Evolutionary conservation across 2,888 invertebrate species (phyloP).

Genomic region (Chalcosyrphus nemorum): DNA sequence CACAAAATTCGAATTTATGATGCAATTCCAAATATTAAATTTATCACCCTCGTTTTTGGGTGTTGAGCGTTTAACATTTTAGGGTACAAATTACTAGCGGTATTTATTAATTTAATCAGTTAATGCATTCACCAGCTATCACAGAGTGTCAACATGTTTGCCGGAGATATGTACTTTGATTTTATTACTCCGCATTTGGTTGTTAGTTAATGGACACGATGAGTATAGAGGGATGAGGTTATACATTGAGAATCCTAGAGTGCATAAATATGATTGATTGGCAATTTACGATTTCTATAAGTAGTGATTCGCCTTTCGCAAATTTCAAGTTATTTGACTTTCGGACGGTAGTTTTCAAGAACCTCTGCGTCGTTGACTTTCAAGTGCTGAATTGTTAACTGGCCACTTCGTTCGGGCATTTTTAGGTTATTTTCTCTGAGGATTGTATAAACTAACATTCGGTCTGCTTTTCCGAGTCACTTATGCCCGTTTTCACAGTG

Average conservation of each 20-base stretch:
- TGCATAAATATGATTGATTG: neutral
- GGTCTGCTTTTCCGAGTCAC: too few relatives aligned
- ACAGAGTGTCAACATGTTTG: conserved; percentile 16
- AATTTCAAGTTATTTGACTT: too few relatives aligned
- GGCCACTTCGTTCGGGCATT: too few relatives aligned
- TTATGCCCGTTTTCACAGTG: too few relatives aligned
- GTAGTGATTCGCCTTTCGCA: too few relatives aligned
- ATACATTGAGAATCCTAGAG: neutral
- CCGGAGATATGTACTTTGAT: conserved; percentile 26
- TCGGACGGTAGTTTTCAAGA: too few relatives aligned
- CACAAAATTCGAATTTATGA: conserved; percentile 60
- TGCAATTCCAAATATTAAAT: conserved; percentile 60
- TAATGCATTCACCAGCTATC: conserved; percentile 44
- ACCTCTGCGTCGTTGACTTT: too few relatives aligned
- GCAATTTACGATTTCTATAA: neutral
- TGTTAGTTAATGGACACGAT: neutral
- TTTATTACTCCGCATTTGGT: conserved; percentile 11
- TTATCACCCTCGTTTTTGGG: conserved; percentile 21
- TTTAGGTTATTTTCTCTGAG: too few relatives aligned
- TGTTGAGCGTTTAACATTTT: conserved; percentile 22
- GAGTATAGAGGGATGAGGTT: neutral
- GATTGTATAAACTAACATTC: too few relatives aligned
- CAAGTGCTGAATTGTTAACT: too few relatives aligned
- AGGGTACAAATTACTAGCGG: conserved; percentile 40
- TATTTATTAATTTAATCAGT: conserved; percentile 57